Evolutionary conservation across 2,113 vertebrate species (phyloP).

Genomic region (Eurypyga helias): DNA sequence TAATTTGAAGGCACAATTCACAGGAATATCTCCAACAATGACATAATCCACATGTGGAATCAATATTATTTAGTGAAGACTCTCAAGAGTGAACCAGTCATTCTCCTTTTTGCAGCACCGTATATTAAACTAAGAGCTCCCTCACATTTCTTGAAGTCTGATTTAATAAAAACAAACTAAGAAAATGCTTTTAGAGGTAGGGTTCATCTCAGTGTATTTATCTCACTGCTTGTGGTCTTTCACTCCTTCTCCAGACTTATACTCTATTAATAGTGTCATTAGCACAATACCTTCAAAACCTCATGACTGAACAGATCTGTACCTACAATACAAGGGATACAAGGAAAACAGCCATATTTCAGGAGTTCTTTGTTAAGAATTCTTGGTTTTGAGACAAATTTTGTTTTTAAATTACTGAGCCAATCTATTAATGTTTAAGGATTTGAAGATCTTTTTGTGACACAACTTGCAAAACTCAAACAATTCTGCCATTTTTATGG

Average conservation of each 20-base stretch:
- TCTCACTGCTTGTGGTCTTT: neutral
- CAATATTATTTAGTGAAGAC: neutral
- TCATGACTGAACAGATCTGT: neutral
- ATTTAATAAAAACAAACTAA: neutral
- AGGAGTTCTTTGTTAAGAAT: neutral
- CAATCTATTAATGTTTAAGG: neutral
- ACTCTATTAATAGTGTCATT: neutral
- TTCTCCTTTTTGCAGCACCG: neutral
- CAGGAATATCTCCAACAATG: neutral
- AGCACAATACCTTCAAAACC: neutral
- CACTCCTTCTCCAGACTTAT: neutral
- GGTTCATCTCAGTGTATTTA: neutral
- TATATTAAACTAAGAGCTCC: neutral
- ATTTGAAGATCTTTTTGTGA: neutral
- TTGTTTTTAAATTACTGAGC: neutral
- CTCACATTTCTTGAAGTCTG: neutral
- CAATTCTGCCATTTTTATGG: neutral
- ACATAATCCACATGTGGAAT: neutral
- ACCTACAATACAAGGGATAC: neutral
- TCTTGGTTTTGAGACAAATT: neutral
- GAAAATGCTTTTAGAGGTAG: neutral
- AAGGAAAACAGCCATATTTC: neutral
- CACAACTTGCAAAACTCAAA: neutral
- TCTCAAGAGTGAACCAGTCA: neutral
- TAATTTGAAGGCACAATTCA: neutral